Percentiles rank a stretch among this genome's conserved stretches.
Conservation (phyloP, 1,140 invertebrate species). For the Colletes gigas region DNA sequence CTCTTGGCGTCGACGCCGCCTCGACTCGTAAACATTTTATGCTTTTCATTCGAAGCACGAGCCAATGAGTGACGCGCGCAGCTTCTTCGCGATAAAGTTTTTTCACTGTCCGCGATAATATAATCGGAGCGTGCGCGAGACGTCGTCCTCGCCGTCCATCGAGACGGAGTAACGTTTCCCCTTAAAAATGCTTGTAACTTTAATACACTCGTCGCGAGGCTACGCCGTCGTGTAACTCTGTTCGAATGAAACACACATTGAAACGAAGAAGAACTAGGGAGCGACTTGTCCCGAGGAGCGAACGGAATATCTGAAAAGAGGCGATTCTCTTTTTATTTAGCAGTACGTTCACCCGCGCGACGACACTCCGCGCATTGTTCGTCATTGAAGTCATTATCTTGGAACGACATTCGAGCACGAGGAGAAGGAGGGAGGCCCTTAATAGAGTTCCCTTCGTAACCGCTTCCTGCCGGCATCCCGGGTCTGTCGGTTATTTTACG, state of each 20-base stretch:
- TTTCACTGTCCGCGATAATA: neutral
- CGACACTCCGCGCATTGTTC: constrained; percentile 20
- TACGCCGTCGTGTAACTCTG: too few relatives aligned
- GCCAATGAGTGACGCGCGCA: neutral
- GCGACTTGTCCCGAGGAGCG: neutral
- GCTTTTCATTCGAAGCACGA: constrained; percentile 7
- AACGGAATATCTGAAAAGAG: neutral
- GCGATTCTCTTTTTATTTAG: neutral
- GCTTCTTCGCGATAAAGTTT: constrained; percentile 1
- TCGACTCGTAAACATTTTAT: constrained; percentile 2
- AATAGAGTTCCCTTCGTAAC: constrained; percentile 44
- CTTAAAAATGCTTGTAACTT: too few relatives aligned
- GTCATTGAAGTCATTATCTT: constrained; percentile 41
- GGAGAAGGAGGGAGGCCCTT: constrained; percentile 6
- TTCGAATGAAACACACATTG: too few relatives aligned
- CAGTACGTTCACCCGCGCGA: constrained; percentile 20
- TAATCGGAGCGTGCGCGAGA: neutral
- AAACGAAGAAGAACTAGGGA: too few relatives aligned
- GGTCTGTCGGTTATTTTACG: constrained; percentile 29
- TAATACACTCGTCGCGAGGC: too few relatives aligned
- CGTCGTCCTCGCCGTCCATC: neutral
- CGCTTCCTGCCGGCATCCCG: constrained; percentile 24
- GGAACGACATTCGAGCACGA: neutral
- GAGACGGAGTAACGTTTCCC: too few relatives aligned
- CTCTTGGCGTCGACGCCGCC: neutral